Conservation (phyloP, 2,113 vertebrate species). For the Lutjanus erythropterus region DNA sequence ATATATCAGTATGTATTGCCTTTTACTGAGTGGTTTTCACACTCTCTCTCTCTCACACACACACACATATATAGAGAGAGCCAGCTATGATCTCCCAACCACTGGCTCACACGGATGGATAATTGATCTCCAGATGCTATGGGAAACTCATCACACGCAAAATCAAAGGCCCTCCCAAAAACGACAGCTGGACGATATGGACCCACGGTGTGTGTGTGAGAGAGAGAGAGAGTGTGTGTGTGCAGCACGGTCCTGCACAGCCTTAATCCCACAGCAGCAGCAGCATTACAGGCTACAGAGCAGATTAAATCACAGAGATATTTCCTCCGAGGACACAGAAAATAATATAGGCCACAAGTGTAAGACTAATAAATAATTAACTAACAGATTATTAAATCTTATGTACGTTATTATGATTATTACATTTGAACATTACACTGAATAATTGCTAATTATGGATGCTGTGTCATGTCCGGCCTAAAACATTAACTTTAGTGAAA, state of each 20-base stretch:
- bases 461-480: neutral
- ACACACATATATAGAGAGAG: neutral
- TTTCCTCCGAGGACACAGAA: slow-evolving; percentile 27
- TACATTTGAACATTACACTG: neutral
- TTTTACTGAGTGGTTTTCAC: too few relatives aligned
- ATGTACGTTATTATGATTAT: neutral
- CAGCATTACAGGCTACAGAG: slow-evolving; percentile 22
- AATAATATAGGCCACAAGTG: slow-evolving; percentile 11
- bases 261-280: slow-evolving; percentile 66
- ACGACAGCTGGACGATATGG: slow-evolving; percentile 77
- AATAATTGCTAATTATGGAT: neutral
- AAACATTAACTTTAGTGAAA: neutral
- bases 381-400: neutral
- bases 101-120: slow-evolving; percentile 60
- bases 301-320: slow-evolving; percentile 54
- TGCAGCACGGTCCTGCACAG: slow-evolving; percentile 24
- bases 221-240: neutral
- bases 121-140: slow-evolving; percentile 81
- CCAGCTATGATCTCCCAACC: slow-evolving; percentile 53
- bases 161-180: slow-evolving; percentile 75
- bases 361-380: neutral
- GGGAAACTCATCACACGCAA: slow-evolving; percentile 72
- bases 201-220: slow-evolving; percentile 3
- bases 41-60: slow-evolving; percentile 4
- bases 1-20: slow-evolving; percentile 41